Evolutionary conservation across 2,888 invertebrate genomes (phyloP), one percentile per base, ranked within the genome.

Genomic region (Eremobia ochroleuca): DNA sequence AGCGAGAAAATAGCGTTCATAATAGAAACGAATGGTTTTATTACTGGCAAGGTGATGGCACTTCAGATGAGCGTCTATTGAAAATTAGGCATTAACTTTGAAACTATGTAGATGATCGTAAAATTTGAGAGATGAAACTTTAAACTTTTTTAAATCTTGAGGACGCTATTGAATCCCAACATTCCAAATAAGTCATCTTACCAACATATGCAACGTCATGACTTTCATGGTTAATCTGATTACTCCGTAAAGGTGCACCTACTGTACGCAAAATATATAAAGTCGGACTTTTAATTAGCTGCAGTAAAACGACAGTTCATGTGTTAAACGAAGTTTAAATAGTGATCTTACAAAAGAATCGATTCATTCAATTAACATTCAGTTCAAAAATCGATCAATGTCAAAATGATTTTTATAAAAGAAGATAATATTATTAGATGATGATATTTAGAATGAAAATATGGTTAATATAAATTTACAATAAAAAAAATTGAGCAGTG

Each of bases 11-110:
- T 59, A 31, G 52, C 64, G 65, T 64, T 68, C 66, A 31, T 81
- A 73, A 81, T 76, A 85, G 70, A 76, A 77, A 70, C 13, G 31
- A 73, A 73, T 55, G 25, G 77, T 85, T 85, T 73, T 71, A 64
- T 64, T 64, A 62, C 46, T 46, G 25, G 46, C 55, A 61, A 28
- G 28, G 52, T 43, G 37, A 79, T 74, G 80, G 49, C 68, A 65
- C 1, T 74, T 70, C 59, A 67, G 62, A 15, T 61, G 18, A 71
- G 28, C 8, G 31, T 46, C 59, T 52, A 28, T 37, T 67, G 15
- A 21, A 67, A 70, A 82, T 71, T 73, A 34, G 28, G n/a, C 13
- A 31, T 52, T 52, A 34, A n/a, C 18, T 46, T 52, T 25, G 21
- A 37, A 61, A 72, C n/a, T 13, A 43, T 40, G 40, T 43, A 59